Percentiles rank a stretch among this genome's conserved stretches.
These are phyloP conservation scores for Pseudomugil tenellus DNA, from an alignment of 2,797 vertebrate genomes.

Conservation along the genomic window DNA sequence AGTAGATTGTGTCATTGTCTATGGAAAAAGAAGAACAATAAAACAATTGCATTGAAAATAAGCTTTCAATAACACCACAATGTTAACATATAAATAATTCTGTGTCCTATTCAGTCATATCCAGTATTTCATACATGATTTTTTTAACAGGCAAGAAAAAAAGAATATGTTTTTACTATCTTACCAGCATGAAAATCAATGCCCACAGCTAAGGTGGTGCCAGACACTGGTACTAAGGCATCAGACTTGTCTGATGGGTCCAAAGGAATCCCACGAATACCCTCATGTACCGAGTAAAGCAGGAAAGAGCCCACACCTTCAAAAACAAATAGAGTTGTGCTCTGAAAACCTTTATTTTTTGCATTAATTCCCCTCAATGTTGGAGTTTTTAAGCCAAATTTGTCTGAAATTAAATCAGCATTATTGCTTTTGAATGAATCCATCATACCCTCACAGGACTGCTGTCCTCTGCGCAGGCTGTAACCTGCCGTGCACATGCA, in stretches of 20 bases:
- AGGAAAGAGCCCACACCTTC: conserved; percentile 96
- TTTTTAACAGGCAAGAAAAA: neutral
- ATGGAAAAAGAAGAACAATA: conserved; percentile 4
- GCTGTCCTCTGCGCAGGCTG: conserved; percentile 91
- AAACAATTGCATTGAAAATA: neutral
- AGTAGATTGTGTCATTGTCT: conserved; percentile 97
- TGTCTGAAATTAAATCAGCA: conserved; percentile 6
- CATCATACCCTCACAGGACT: conserved; percentile 94
- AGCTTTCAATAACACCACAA: neutral
- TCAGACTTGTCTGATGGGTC: conserved; percentile 95
- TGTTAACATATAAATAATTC: neutral
- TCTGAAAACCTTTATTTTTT: neutral
- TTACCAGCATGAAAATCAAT: conserved; percentile 97
- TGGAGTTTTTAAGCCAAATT: neutral
- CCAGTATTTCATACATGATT: neutral
- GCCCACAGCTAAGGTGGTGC: conserved; percentile 93
- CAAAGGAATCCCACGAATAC: conserved; percentile 94
- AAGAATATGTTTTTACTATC: neutral
- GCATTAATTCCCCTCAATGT: neutral
- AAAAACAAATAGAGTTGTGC: conserved; percentile 9
- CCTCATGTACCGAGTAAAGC: conserved; percentile 95
- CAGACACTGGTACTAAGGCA: conserved; percentile 93
- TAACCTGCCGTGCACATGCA: conserved; percentile 98
- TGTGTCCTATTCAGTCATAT: conserved; percentile 3
- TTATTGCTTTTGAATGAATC: neutral